phyloP scores from a whole-genome alignment of 1,140 invertebrate species.

The Bombus picipes region DNA sequence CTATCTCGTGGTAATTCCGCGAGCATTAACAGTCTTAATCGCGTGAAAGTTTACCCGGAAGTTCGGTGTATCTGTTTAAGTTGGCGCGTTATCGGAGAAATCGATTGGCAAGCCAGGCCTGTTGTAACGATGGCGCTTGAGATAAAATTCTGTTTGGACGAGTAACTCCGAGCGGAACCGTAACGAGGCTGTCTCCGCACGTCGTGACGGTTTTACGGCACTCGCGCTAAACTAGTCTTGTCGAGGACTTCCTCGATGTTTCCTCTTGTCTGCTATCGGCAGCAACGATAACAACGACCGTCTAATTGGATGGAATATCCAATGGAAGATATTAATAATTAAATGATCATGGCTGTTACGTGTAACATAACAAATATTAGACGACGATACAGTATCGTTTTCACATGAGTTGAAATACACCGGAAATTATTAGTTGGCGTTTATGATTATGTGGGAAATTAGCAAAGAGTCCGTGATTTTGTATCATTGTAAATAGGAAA shows the following conservation, averaged over 20 bases:
- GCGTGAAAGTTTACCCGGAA: constrained; percentile 65
- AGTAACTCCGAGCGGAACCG: constrained; percentile 71
- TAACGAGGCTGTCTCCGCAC: constrained; percentile 76
- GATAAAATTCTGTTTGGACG: constrained; percentile 79
- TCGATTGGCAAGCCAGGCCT: constrained; percentile 75
- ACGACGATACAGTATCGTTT: background rate
- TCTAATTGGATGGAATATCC: constrained; percentile 6
- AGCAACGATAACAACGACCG: background rate
- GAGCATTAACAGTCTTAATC: constrained; percentile 68
- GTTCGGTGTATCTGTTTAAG: constrained; percentile 68
- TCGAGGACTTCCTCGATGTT: background rate
- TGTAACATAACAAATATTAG: background rate
- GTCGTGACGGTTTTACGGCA: background rate
- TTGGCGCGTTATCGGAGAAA: constrained; percentile 74
- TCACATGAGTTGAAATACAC: no score
- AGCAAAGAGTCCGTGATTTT: background rate
- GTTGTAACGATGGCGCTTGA: constrained; percentile 79
- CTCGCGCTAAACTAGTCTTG: background rate
- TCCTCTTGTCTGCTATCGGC: background rate
- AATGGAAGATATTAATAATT: constrained; percentile 3
- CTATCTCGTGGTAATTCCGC: constrained; percentile 61
- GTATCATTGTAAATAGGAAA: background rate
- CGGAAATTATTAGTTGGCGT: no score
- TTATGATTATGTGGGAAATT: background rate
- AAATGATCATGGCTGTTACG: background rate